phyloP scores from a whole-genome alignment of 1,140 invertebrate species.

The Formica exsecta region DNA sequence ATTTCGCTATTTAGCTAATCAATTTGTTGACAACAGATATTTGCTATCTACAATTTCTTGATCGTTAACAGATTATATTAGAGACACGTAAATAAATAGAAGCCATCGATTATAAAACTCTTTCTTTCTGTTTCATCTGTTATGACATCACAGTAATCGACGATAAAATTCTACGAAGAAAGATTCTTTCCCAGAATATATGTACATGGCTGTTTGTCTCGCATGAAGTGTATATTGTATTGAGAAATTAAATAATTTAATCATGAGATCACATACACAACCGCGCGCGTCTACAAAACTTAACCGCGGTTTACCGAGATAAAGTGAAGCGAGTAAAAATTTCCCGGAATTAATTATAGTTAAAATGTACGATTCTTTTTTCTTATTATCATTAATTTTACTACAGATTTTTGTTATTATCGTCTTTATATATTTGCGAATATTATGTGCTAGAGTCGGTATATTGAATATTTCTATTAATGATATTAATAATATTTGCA shows the following conservation, averaged over 20 bases:
- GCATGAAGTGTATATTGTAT: slow-evolving; percentile 10
- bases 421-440: not conserved
- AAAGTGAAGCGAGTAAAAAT: slow-evolving; percentile 39
- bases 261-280: slow-evolving; percentile 46
- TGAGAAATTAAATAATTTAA: slow-evolving; percentile 67
- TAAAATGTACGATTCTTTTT: not conserved
- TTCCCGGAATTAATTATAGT: slow-evolving; percentile 32
- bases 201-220: slow-evolving; percentile 9
- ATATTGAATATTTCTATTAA: not conserved
- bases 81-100: not conserved
- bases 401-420: not conserved
- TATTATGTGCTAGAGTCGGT: not conserved
- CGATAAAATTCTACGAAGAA: slow-evolving; percentile 61
- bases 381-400: slow-evolving; percentile 11
- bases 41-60: not conserved
- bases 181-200: slow-evolving; percentile 69
- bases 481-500: not conserved
- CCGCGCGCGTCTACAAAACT: slow-evolving; percentile 2
- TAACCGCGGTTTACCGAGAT: slow-evolving; percentile 5
- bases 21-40: not conserved
- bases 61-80: not conserved
- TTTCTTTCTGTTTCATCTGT: not conserved
- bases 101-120: not conserved
- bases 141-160: slow-evolving; percentile 44
- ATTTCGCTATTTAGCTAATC: not conserved